phyloP scores from a whole-genome alignment of 1,140 invertebrate species.

The Cephus cinctus region DNA sequence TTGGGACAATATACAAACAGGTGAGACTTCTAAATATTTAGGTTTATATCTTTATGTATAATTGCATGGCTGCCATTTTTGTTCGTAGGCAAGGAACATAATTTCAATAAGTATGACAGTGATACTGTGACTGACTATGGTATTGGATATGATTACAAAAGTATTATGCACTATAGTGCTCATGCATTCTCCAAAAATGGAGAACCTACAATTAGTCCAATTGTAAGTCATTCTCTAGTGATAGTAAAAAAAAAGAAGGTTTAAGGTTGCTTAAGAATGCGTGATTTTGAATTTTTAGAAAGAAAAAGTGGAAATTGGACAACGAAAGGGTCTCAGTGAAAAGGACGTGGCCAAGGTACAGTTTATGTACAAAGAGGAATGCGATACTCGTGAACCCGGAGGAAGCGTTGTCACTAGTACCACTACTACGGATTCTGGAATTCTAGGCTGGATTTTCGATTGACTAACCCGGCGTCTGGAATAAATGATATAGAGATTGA shows the following conservation, averaged over 20 bases:
- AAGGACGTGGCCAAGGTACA: conserved; percentile 67
- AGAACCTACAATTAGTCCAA: conserved; percentile 62
- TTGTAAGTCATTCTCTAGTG: conserved; percentile 49
- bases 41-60: not conserved
- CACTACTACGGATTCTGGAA: not conserved
- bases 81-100: conserved; percentile 60
- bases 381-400: conserved; percentile 31
- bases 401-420: conserved; percentile 9
- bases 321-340: conserved; percentile 64
- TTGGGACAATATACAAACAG: conserved; percentile 63
- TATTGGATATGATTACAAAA: conserved; percentile 67
- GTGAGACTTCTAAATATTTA: conserved; percentile 28
- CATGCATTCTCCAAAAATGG: conserved; percentile 68
- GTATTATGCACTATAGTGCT: conserved; percentile 73
- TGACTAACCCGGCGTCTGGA: conserved; percentile 4
- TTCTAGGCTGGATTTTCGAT: conserved; percentile 9
- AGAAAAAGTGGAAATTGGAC: conserved; percentile 56
- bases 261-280: conserved; percentile 6
- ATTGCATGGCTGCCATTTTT: too few relatives aligned
- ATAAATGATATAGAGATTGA: not conserved
- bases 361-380: conserved; percentile 64
- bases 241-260: not conserved
- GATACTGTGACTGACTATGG: conserved; percentile 65
- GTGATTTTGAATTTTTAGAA: not conserved
- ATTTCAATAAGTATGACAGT: conserved; percentile 69